phyloP scores from a whole-genome alignment of 1,140 invertebrate genomes.

The Hermatobates lingyangjiaoensis region DNA sequence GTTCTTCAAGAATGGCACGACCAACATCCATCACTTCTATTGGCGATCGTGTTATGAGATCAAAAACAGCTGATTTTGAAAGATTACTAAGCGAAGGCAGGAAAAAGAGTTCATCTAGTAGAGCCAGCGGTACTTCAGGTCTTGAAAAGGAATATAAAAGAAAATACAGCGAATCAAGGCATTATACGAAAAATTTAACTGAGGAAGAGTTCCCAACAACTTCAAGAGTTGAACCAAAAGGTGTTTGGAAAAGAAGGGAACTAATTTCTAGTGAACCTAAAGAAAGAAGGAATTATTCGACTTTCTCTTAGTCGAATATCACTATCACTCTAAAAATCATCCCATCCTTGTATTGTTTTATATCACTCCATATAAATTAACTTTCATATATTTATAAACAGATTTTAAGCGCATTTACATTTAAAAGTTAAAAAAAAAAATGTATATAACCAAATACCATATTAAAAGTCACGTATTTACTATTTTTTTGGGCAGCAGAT shows the following conservation, averaged over 20 bases:
- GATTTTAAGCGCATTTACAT: no score
- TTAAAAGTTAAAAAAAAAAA: no score
- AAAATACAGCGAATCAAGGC: constrained; percentile 38
- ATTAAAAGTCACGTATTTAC: no score
- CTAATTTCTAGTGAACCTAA: constrained; percentile 55
- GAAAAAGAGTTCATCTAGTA: constrained; percentile 9
- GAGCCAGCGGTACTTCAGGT: constrained; percentile 21
- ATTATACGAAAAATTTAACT: constrained; percentile 38
- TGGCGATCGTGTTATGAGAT: constrained; percentile 40
- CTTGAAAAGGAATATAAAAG: constrained; percentile 39
- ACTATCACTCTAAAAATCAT: no score
- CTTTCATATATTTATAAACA: no score
- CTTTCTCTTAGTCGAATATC: no score
- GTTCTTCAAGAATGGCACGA: constrained; percentile 3
- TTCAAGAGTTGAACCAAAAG: no score
- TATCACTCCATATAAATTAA: no score
- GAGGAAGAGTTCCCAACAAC: background rate
- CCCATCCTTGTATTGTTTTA: no score
- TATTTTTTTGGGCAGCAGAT: no score
- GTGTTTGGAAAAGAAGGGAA: constrained; percentile 56
- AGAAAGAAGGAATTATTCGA: no score
- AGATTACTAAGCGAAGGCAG: constrained; percentile 27
- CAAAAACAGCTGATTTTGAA: constrained; percentile 46
- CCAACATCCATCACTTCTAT: constrained; percentile 42
- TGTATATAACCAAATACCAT: no score